Evolutionary conservation across 2,113 vertebrate species (phyloP).

Genomic region (Loxodonta africana): DNA sequence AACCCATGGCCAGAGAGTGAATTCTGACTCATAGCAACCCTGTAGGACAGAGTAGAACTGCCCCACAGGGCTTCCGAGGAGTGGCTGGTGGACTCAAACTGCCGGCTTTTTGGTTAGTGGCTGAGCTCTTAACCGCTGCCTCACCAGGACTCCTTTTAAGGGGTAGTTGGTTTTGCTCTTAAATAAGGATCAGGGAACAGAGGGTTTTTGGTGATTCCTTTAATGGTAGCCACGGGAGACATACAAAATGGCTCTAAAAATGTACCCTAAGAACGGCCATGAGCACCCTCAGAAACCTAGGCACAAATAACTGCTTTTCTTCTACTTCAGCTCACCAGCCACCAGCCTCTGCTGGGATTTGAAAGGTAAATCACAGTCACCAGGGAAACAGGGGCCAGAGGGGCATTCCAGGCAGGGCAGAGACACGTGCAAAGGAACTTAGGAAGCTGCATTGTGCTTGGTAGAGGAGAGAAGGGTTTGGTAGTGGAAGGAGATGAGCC

Average conservation of each 20-base stretch:
- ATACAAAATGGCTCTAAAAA: conserved; percentile 53
- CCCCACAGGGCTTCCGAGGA: too few species aligned
- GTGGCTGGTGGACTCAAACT: too few species aligned
- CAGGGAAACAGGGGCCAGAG: not conserved
- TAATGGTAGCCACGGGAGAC: conserved; percentile 37
- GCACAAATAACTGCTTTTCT: conserved; percentile 16
- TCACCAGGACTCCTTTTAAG: conserved; percentile 5
- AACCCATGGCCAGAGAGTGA: too few species aligned
- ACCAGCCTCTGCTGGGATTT: conserved; percentile 2
- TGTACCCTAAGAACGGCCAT: not conserved
- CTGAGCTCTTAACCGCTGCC: too few species aligned
- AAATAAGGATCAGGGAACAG: not conserved
- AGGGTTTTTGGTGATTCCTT: conserved; percentile 47
- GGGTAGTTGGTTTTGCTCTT: not conserved
- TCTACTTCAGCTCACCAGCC: not conserved
- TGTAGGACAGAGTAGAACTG: too few species aligned
- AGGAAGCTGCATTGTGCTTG: not conserved
- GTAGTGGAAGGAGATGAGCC: not conserved
- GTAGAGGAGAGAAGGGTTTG: not conserved
- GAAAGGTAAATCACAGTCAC: not conserved
- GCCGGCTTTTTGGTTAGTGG: too few species aligned
- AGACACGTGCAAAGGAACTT: not conserved
- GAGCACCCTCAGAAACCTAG: not conserved
- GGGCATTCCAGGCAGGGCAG: not conserved
- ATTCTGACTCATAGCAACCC: too few species aligned